phyloP scores from a whole-genome alignment of 2,797 vertebrate species.

The Neosilurus mollespiculum region DNA sequence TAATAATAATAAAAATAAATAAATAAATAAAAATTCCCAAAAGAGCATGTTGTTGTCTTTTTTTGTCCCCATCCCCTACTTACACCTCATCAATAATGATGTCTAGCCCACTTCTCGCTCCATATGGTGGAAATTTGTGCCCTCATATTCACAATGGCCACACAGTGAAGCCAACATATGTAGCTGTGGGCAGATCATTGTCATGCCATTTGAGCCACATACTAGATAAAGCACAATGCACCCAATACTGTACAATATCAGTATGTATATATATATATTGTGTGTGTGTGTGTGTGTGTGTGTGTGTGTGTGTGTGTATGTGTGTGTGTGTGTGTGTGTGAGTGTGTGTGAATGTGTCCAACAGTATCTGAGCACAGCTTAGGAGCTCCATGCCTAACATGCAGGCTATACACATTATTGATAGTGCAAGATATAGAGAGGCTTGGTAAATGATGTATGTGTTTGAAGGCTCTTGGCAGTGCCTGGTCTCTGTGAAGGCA shows the following conservation, averaged over 20 bases:
- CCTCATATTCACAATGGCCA: slow-evolving; percentile 35
- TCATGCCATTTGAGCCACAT: slow-evolving; percentile 25
- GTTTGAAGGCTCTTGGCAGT: slow-evolving; percentile 38
- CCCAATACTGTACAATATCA: slow-evolving; percentile 25
- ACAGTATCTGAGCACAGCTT: slow-evolving; percentile 29
- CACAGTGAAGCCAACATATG: slow-evolving; percentile 34
- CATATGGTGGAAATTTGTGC: slow-evolving; percentile 46
- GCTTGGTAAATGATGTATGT: slow-evolving; percentile 52
- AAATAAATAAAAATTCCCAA: neutral
- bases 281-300: neutral
- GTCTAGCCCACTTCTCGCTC: slow-evolving; percentile 34
- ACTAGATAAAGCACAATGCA: slow-evolving; percentile 12
- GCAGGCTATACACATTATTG: slow-evolving; percentile 26
- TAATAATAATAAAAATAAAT: neutral
- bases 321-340: neutral
- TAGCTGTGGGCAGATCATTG: slow-evolving; percentile 42
- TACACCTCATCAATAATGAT: slow-evolving; percentile 36
- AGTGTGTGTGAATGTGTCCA: neutral
- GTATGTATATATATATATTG: neutral
- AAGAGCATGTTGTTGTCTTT: slow-evolving; percentile 1
- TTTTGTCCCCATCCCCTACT: neutral
- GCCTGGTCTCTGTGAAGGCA: slow-evolving; percentile 34
- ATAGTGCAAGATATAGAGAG: slow-evolving; percentile 22
- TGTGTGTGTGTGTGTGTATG: neutral
- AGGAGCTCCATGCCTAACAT: slow-evolving; percentile 27